Evolutionary conservation across 2,888 invertebrate species (phyloP), one percentile per base, ranked within the genome.

Genomic region (Aplocera efformata): DNA sequence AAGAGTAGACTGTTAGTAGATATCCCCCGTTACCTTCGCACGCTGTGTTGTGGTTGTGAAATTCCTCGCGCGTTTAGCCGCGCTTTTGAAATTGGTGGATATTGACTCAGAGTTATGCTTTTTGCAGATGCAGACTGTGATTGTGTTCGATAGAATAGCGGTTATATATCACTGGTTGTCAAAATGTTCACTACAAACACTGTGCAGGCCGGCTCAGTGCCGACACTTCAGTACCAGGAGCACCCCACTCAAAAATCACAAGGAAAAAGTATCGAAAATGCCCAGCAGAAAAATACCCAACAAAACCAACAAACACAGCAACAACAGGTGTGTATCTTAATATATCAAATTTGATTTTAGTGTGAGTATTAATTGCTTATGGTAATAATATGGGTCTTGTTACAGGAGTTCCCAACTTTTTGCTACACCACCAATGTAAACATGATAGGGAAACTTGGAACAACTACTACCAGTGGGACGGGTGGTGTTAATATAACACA

Each of bases 401-500:
- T 66, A 32, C 61, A 90, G 84, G 92, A 92, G 36, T 92, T 92
- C 60, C 92, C 92, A 25, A 92, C 93, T 52, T 93, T 93, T 74
- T 93, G 93, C 63, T 93, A 93, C 60, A 91, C 89, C 48, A 91
- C 89, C 79, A 92, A 92, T 72, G 91, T 92, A 7, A 92, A 92
- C 63, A 92, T 92, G 91, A 91, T 92, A 52, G 91, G 91, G 32
- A 92, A 92, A 77, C 81, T 92, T 46, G 86, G 90, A 7, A 75
- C 82, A 28, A 85, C 78, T 8, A 63, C 80, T 32, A 72, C 83
- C 47, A 74, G 69, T 45, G 79, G 77, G 0, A 58, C 82, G 5
- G 81, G 82, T 1, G 92, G 91, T 11, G 93, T 93, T 0, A 93
- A 93, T 71, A 90, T 93, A 75, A 92, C 93, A 1, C 93, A 93